phyloP scores from a whole-genome alignment of 2,888 invertebrate genomes.

The Neoascia interrupta region DNA sequence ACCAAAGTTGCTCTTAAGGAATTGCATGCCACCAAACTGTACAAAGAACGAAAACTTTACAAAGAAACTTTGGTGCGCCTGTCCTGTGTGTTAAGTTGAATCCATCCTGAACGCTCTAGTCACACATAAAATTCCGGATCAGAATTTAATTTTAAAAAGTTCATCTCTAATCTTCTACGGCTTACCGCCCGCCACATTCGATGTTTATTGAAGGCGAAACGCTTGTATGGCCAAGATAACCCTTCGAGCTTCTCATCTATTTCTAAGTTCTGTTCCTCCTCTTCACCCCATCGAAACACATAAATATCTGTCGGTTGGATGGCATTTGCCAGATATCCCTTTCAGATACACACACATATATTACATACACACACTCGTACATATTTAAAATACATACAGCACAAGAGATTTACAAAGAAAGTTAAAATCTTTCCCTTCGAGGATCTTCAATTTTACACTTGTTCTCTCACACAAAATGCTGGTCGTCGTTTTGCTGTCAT shows the following conservation, averaged over 20 bases:
- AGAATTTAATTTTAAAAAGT: constrained; percentile 65
- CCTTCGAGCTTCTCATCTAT: constrained; percentile 39
- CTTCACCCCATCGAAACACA: too few relatives aligned
- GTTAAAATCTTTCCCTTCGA: constrained; percentile 10
- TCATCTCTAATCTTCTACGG: constrained; percentile 59
- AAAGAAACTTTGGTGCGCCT: not conserved
- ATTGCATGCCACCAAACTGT: too few relatives aligned
- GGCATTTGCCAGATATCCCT: constrained; percentile 61
- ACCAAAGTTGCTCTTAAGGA: too few relatives aligned
- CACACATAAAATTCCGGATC: constrained; percentile 48
- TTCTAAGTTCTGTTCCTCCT: constrained; percentile 33
- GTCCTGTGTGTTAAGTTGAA: constrained; percentile 15
- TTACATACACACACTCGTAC: not conserved
- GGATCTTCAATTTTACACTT: constrained; percentile 66
- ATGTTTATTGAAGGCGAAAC: constrained; percentile 60
- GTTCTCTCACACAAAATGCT: constrained; percentile 25
- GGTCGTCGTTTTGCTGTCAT: constrained; percentile 27
- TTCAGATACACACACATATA: not conserved
- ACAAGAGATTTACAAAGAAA: constrained; percentile 41
- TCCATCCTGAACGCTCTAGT: constrained; percentile 18
- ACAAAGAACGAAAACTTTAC: constrained; percentile 11
- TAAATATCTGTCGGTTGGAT: constrained; percentile 65
- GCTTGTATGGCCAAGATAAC: constrained; percentile 39
- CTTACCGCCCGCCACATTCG: constrained; percentile 21
- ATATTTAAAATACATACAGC: too few relatives aligned